Base-by-base conservation (phyloP, 2,113 vertebrate species). In the Daubentonia madagascariensis region DNA sequence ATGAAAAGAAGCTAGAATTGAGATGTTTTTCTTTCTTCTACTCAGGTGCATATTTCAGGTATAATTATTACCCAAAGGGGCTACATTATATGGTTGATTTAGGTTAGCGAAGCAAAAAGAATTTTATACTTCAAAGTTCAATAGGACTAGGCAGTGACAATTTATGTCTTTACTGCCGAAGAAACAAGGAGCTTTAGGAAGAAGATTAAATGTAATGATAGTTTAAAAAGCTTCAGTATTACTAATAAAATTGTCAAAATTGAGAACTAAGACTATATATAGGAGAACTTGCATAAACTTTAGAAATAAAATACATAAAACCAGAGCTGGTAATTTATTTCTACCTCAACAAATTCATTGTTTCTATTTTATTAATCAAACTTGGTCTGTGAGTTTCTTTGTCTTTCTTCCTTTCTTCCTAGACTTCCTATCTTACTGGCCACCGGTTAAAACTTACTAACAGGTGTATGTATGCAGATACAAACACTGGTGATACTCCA, bases 171-270 rank as follows among this genome's bases (percentile, higher is more conserved):
- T 96, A 92, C 88, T 97, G 93, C 96, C 97, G 94, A 96, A 97
- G 93, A 96, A 94, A 83, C 80, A 0, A 83, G 94, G 95, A 97
- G 95, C 96, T 98, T 98, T 97, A 98, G 94, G 65, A 97, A 96
- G 98, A 92, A 96, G 78, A 92, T 97, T 93, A 96, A 72, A 79
- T 11, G 9, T 91, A 98, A 98, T 5, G 10, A 93, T 93, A 79
- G 85, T 88, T 98, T 98, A 98, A 97, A 98, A 97, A 90, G 59
- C 86, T 97, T 97, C 93, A 95, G 88, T 87, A 94, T 98, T 93
- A 97, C 93, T 92, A 98, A 96, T 97, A 98, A 98, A 98, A 84
- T 89, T 97, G 97, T 96, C 95, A 95, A 97, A 98, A 98, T 52
- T 85, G 96, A 98, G 98, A 98, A 98, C 75, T 92, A 98, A 98